These are phyloP conservation scores for Perca fluviatilis DNA, from an alignment of 2,113 vertebrate species.

Conservation along the genomic window DNA sequence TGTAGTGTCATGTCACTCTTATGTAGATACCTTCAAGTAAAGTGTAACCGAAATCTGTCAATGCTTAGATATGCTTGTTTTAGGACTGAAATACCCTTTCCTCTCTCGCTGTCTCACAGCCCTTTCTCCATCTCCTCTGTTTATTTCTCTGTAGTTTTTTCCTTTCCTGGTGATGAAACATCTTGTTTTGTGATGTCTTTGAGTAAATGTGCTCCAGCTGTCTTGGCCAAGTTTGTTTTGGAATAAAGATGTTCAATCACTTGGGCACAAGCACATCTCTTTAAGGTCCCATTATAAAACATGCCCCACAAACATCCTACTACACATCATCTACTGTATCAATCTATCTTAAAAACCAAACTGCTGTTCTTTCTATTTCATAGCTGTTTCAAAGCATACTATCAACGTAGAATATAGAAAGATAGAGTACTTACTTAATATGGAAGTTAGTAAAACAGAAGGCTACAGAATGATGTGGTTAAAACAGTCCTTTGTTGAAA, in stretches of 20 bases:
- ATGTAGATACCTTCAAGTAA: too few species aligned
- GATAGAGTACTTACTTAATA: neutral
- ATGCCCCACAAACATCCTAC: neutral
- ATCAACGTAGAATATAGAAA: neutral
- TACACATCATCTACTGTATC: neutral
- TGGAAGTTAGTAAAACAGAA: neutral
- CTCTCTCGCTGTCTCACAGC: conserved; percentile 10
- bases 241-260: conserved; percentile 52
- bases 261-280: neutral
- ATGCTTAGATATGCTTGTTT: conserved; percentile 26
- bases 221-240: conserved; percentile 35
- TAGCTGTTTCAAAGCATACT: neutral
- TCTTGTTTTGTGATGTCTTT: conserved; percentile 37
- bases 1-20: too few species aligned
- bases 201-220: conserved; percentile 29
- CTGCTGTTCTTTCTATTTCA: neutral
- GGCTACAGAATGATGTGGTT: neutral
- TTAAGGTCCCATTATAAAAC: conserved; percentile 7
- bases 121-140: conserved; percentile 14
- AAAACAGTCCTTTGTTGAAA: conserved; percentile 36
- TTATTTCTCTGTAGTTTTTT: conserved; percentile 36
- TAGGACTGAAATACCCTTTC: conserved; percentile 25
- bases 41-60: conserved; percentile 32
- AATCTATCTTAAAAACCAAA: neutral
- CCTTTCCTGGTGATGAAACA: conserved; percentile 30